phyloP scores from a whole-genome alignment of 2,113 vertebrate genomes.

The Phrynocephalus versicolor region DNA sequence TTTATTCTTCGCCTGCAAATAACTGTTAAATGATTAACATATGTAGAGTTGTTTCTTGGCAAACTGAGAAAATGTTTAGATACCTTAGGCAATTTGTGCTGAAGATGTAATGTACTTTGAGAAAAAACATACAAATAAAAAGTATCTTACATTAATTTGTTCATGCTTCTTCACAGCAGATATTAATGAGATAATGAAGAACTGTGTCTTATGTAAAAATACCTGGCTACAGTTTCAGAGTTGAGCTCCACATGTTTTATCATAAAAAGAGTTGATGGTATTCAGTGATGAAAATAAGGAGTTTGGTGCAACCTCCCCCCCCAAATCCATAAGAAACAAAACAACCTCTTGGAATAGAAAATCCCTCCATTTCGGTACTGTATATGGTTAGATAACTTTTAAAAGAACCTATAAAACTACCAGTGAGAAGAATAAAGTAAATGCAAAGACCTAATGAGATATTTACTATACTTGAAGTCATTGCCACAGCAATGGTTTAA shows the following conservation, averaged over 20 bases:
- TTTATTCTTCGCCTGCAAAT: slow-evolving; percentile 28
- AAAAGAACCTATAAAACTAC: background rate
- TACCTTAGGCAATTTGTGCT: slow-evolving; percentile 29
- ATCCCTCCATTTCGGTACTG: background rate
- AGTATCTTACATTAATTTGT: slow-evolving; percentile 38
- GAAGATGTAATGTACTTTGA: slow-evolving; percentile 53
- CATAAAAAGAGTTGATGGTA: background rate
- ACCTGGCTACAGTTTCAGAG: background rate
- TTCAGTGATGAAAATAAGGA: background rate
- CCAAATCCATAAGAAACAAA: too few species aligned
- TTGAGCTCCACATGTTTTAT: background rate
- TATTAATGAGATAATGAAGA: background rate
- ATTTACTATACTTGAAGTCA: too few species aligned
- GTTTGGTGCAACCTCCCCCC: background rate
- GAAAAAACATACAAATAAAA: slow-evolving; percentile 67
- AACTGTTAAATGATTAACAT: slow-evolving; percentile 16
- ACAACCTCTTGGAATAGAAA: background rate
- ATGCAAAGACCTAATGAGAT: background rate
- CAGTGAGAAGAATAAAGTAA: background rate
- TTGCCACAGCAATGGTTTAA: too few species aligned
- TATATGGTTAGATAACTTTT: background rate
- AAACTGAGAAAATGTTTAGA: slow-evolving; percentile 26
- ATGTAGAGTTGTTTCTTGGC: background rate
- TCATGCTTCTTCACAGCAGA: background rate
- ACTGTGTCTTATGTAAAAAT: background rate